Base-by-base conservation (phyloP, 1,140 invertebrate genomes). In the Leptinotarsa defecta region DNA sequence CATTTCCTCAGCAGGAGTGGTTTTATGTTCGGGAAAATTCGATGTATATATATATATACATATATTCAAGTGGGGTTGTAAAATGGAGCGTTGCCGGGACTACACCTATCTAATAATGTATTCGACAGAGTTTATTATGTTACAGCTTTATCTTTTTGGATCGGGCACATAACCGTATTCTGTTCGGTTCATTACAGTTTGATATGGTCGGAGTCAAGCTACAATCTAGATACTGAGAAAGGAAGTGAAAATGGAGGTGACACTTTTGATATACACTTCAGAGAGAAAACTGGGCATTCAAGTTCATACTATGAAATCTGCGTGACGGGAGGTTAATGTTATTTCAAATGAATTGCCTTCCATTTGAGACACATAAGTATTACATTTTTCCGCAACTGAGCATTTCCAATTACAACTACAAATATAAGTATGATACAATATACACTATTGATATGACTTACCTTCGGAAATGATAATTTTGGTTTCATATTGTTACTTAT, bases 61-160 rank as follows among this genome's bases (percentile, higher is more conserved):
- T 27, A 65, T 65, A 24, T 65, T 24, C 20, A 20, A 65, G 64
- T 24, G 64, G 22, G 64, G 64, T 65, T 65, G 64, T 65, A 65
- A 65, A 65, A n/a, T 34, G 22, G 20, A 65, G 3, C 22, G 20
- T 65, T 34, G 27, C 68, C 27, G 27, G 24, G 68, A 34, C 68
- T 69, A 69, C 68, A 69, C 68, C 68, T 69, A 19, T 48, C 43
- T 0, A 69, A 69, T 69, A 69, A 69, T 69, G 43, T 48, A 69
- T 69, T 48, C 68, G 68, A 69, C 68, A 13, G 17, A 69, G 68
- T 69, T 71, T 75, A 72, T 75, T 75, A 75, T 69, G 62, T 75
- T 71, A 75, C 63, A 75, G 68, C 71, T 75, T 71, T 71, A 75
- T 75, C 74, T 75, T 71, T 71, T 69, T 68, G 11, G 43, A 75